Evolutionary conservation across 2,113 vertebrate genomes (phyloP).

Genomic region (Ia io): DNA sequence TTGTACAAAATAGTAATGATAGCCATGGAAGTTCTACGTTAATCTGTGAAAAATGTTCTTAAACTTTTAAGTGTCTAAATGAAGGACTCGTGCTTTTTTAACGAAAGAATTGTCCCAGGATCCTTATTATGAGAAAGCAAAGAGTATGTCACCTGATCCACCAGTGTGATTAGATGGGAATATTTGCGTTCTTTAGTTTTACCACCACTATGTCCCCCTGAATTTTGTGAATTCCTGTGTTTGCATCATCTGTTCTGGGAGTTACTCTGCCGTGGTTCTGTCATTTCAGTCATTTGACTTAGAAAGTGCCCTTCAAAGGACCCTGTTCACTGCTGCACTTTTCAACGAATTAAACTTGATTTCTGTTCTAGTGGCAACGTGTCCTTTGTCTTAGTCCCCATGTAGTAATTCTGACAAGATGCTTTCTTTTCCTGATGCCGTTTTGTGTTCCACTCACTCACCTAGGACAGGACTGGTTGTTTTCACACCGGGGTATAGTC

Average conservation of each 20-base stretch:
- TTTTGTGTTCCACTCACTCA: not conserved
- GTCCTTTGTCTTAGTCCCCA: conserved; percentile 51
- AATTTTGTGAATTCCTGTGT: conserved; percentile 1
- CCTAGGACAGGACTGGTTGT: not conserved
- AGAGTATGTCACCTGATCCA: not conserved
- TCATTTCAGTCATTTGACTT: conserved; percentile 65
- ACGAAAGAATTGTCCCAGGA: not conserved
- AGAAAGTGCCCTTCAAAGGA: conserved; percentile 87
- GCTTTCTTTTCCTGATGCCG: not conserved
- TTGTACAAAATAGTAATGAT: conserved; percentile 34
- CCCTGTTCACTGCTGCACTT: conserved; percentile 89
- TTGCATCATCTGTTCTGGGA: not conserved
- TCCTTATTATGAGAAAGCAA: not conserved
- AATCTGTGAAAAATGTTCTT: not conserved
- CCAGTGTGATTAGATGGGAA: not conserved
- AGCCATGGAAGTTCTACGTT: not conserved
- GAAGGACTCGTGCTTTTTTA: not conserved
- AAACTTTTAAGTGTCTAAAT: conserved; percentile 9
- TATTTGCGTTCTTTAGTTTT: not conserved
- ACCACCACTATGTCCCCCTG: not conserved
- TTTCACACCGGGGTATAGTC: not conserved
- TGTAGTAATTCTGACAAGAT: not conserved
- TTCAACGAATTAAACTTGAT: conserved; percentile 79
- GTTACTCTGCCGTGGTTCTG: conserved; percentile 51
- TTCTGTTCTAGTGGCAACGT: conserved; percentile 63